Conservation (phyloP, 2,888 invertebrate genomes). For the Monopis laevigella region DNA sequence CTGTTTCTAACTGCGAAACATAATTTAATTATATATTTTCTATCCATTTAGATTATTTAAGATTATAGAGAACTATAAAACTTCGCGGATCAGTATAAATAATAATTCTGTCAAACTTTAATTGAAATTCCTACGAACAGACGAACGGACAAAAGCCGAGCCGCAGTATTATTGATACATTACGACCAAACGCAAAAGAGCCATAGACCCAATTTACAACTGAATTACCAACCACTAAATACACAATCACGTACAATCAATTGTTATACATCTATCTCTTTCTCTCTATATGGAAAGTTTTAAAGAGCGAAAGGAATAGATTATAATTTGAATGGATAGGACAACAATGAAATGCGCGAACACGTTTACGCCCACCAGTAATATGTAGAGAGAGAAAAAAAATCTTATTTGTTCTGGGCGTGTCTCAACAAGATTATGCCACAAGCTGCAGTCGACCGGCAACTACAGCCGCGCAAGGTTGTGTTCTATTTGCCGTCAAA, state of each 20-base stretch:
- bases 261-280: constrained; percentile 32
- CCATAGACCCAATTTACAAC: constrained; percentile 60
- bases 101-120: constrained; percentile 65
- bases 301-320: constrained; percentile 21
- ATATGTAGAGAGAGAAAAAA: constrained; percentile 40
- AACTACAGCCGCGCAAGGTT: constrained; percentile 42
- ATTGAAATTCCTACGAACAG: constrained; percentile 50
- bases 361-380: constrained; percentile 41
- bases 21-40: no score
- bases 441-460: constrained; percentile 40
- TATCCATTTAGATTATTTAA: neutral
- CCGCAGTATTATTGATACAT: constrained; percentile 62
- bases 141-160: constrained; percentile 33
- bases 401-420: constrained; percentile 57
- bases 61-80: constrained; percentile 33
- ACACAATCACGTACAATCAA: constrained; percentile 62
- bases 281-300: constrained; percentile 19
- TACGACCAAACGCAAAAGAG: constrained; percentile 53
- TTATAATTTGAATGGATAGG: constrained; percentile 18
- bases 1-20: no score
- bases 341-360: constrained; percentile 29
- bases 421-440: constrained; percentile 26
- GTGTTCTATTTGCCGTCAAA: no score
- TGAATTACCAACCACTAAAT: constrained; percentile 65
- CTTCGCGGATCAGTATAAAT: constrained; percentile 49